Evolutionary conservation across 2,797 vertebrate species (phyloP), one percentile per base, ranked within the genome.

Genomic region (Rhabdomys pumilio): DNA sequence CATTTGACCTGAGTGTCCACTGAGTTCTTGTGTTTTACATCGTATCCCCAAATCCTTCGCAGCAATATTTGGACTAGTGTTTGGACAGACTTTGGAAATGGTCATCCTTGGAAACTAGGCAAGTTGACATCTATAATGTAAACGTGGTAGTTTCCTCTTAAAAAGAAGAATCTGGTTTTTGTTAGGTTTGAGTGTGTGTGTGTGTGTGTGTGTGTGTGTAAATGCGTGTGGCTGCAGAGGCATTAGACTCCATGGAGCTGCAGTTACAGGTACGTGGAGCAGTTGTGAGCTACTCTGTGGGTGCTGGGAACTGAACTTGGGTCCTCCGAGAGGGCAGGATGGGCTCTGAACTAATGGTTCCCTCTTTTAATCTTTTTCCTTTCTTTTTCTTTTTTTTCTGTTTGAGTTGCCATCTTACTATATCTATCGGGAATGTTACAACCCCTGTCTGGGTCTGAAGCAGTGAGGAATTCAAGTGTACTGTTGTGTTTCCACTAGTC

Each of bases 401-500:
- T 41, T 73, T 75, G 55, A 76, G 29, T 22, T 55, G 47, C 29
- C 19, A 44, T 75, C 26, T 76, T 55, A 41, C 53, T 57, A 14
- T 31, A 34, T 75, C 4, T 19, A 41, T 24, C 72, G 76, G 41
- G 80, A 80, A 24, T 55, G 34, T 55, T 41, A 38, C 38, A 12
- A n/a, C 12, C n/a, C 8, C 47, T 69, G 24, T 24, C 47, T 80
- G 2, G 6, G 26, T 53, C 59, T 55, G 8, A 31, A 67, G 47
- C 53, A 53, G 10, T 63, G 22, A 50, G 31, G 31, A 63, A 53
- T 79, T 65, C 14, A 50, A 22, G 31, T 53, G 24, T 26, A 12
- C 3, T 67, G 0, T 67, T 57, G 22, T 55, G 3, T 65, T 94
- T 90, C 65, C 82, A 61, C 72, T 89, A 65, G 87, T 94, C 38